Base-by-base conservation (phyloP, 2,797 vertebrate genomes). In the Momotus momota region DNA sequence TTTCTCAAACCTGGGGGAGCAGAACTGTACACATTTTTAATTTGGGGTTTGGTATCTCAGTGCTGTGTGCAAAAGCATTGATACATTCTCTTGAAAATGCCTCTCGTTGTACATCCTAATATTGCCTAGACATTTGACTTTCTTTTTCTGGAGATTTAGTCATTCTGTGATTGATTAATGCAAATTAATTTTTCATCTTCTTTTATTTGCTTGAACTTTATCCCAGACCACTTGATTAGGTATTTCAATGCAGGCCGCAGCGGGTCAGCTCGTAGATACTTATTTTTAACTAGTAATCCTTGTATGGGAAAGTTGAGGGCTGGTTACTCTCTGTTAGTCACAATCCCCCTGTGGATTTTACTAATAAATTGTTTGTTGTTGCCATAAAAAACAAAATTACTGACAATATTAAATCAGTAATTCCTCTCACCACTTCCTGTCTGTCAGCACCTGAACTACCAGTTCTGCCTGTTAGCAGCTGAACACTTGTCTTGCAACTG, bases 141-240 rank as follows among this genome's bases (percentile, higher is more conserved):
- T 54, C 27, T 51, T 78, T 73, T 51, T 10, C 43, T 83, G 52
- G 69, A 73, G n/a, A 80, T 66, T 62, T 51, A 52, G 45, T 41
- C 35, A 26, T 38, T 33, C 14, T 57, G 61, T 83, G 78, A 80
- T 27, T 70, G 40, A 75, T 54, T 35, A 65, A 81, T 75, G 46
- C 15, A 81, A 48, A 74, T 52, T 4, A 26, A 40, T 33, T 75
- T 86, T 62, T 79, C 27, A 46, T 35, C 35, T 46, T 41, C 16
- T 65, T 74, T 58, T 67, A 81, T 58, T 93, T 67, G 25, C 71
- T 90, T 91, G 86, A 86, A 92, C 55, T 92, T 96, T 93, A 60
- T 46, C 23, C 62, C 58, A 65, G 33, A 1, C 41, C 46, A 85
- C 81, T 92, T 92, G 73, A 66, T 96, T 65, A 93, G 16, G 12